Conservation (phyloP, 2,797 vertebrate species). For the Mormyrus proboscirostris region DNA sequence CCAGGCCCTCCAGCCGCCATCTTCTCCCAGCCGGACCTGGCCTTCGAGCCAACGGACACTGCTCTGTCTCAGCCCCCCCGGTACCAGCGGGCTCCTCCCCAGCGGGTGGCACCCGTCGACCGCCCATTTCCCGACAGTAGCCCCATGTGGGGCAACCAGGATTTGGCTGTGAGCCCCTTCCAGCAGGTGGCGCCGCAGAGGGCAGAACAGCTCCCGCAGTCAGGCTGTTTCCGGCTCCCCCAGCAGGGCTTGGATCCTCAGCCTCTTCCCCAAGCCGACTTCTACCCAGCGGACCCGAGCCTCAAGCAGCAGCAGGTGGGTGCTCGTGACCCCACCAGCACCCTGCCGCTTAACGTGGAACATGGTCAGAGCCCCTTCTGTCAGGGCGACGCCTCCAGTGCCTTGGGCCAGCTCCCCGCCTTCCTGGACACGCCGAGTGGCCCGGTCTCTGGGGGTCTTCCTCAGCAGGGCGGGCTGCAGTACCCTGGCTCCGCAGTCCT, state of each 20-base stretch:
- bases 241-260: slow-evolving; percentile 75
- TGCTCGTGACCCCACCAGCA: slow-evolving; percentile 54
- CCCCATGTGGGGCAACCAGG: slow-evolving; percentile 93
- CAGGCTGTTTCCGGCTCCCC: slow-evolving; percentile 60
- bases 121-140: slow-evolving; percentile 87
- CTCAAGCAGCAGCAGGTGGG: slow-evolving; percentile 62
- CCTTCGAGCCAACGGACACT: slow-evolving; percentile 77
- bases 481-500: slow-evolving; percentile 71
- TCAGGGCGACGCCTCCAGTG: slow-evolving; percentile 57
- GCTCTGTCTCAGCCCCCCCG: slow-evolving; percentile 77
- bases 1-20: slow-evolving; percentile 57
- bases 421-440: slow-evolving; percentile 69
- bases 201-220: slow-evolving; percentile 34
- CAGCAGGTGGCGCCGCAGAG: slow-evolving; percentile 71
- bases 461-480: slow-evolving; percentile 59
- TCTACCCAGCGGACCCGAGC: slow-evolving; percentile 74
- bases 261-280: slow-evolving; percentile 77
- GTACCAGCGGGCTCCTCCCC: slow-evolving; percentile 75
- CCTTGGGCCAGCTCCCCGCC: slow-evolving; percentile 66
- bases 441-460: slow-evolving; percentile 41
- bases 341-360: slow-evolving; percentile 55
- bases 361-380: slow-evolving; percentile 61
- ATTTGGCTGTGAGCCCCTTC: slow-evolving; percentile 84
- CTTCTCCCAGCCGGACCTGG: slow-evolving; percentile 68
- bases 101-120: slow-evolving; percentile 76